A percentile compares a stretch with the other conserved stretches of the same genome.
Conservation (phyloP, 2,888 invertebrate species). For the Volucella inflata region DNA sequence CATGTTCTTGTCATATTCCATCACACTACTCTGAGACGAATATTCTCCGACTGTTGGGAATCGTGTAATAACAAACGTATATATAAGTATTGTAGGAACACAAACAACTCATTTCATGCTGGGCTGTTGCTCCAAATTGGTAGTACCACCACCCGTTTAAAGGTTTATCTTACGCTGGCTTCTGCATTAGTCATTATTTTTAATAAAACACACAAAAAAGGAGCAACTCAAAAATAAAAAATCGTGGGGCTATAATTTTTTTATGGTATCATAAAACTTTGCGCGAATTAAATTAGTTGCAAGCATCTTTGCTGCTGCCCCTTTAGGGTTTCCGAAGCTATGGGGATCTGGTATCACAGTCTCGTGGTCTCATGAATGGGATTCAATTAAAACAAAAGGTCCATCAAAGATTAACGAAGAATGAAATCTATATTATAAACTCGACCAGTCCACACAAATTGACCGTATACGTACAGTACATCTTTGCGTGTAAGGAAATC, state of each 20-base stretch:
- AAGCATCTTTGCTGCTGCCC: not conserved
- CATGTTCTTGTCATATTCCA: constrained; percentile 34
- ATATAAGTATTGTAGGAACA: not conserved
- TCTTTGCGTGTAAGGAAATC: constrained; percentile 14
- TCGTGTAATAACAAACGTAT: constrained; percentile 25
- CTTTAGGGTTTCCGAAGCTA: not conserved
- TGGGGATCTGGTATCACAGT: not conserved
- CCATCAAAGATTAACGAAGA: constrained; percentile 32
- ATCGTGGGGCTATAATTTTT: constrained; percentile 41
- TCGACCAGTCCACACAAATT: too few species aligned
- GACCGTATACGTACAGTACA: too few species aligned
- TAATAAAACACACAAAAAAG: not conserved
- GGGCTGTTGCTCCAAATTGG: constrained; percentile 9
- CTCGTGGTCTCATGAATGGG: not conserved
- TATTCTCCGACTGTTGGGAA: constrained; percentile 33
- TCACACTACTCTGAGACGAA: not conserved
- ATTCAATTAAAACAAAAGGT: constrained; percentile 29
- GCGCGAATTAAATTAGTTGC: constrained; percentile 46
- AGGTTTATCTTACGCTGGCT: not conserved
- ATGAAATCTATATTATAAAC: constrained; percentile 26
- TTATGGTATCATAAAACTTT: constrained; percentile 46
- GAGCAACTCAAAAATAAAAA: not conserved
- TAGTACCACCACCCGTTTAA: not conserved
- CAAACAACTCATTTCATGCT: constrained; percentile 31
- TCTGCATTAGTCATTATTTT: constrained; percentile 53